phyloP scores from a whole-genome alignment of 2,888 invertebrate species.

The Lordiphosa fenestrarum region DNA sequence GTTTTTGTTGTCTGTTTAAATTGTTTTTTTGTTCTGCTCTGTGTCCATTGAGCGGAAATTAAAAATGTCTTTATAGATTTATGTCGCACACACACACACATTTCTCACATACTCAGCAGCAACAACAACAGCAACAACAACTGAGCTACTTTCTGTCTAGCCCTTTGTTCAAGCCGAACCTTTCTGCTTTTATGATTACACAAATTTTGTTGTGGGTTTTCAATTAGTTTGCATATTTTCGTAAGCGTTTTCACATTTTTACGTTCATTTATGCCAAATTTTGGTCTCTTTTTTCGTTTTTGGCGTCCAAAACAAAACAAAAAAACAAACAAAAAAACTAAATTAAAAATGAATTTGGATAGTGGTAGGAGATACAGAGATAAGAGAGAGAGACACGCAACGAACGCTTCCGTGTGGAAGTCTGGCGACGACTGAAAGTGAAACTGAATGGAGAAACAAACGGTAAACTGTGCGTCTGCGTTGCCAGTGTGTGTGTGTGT shows the following conservation, averaged over 20 bases:
- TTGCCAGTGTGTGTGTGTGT: conserved; percentile 21
- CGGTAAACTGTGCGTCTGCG: conserved; percentile 49
- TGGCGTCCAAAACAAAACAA: background rate
- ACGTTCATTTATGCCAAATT: too few relatives aligned
- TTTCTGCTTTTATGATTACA: too few relatives aligned
- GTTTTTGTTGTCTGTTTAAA: conserved; percentile 31
- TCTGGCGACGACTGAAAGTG: conserved; percentile 70
- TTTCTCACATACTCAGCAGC: conserved; percentile 6
- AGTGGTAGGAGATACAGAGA: background rate
- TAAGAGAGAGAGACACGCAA: conserved; percentile 36
- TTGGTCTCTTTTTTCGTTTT: too few relatives aligned
- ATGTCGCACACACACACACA: conserved; percentile 20
- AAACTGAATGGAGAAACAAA: conserved; percentile 53
- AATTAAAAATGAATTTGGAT: too few relatives aligned
- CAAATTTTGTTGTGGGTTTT: too few relatives aligned
- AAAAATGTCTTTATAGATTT: conserved; percentile 57
- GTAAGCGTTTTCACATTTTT: too few relatives aligned
- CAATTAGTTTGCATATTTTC: too few relatives aligned
- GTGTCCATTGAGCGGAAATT: conserved; percentile 42
- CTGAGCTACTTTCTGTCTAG: background rate
- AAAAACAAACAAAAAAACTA: background rate
- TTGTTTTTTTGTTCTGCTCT: conserved; percentile 9
- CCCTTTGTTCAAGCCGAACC: too few relatives aligned
- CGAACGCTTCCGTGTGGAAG: conserved; percentile 73
- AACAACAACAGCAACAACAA: conserved; percentile 3